These are phyloP conservation scores for Stylophora pistillata DNA, from an alignment of 64 coral and sea anemone species.

Conservation along the genomic window DNA sequence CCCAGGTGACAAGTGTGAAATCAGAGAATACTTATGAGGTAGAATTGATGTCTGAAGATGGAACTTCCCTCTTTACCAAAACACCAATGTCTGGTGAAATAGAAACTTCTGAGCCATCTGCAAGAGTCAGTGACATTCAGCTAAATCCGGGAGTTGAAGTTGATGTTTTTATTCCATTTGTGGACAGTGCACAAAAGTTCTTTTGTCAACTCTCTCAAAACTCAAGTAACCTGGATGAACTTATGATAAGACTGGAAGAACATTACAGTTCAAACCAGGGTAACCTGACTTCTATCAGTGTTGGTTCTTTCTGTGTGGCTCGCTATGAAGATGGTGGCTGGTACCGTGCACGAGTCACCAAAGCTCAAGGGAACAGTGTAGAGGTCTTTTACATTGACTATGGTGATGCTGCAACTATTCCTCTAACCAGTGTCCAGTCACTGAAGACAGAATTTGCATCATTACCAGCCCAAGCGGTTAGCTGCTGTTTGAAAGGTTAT, in stretches of 20 bases:
- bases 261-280: constrained; percentile 57
- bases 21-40: constrained; percentile 3
- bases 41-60: constrained; percentile 27
- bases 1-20: constrained; percentile 17
- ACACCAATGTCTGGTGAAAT: not conserved
- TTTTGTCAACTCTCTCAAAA: constrained; percentile 63
- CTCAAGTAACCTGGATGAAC: constrained; percentile 55
- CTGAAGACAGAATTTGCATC: constrained; percentile 21
- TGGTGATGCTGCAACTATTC: constrained; percentile 26
- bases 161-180: constrained; percentile 55
- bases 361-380: not conserved
- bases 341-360: not conserved
- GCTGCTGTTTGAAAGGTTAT: constrained; percentile 12
- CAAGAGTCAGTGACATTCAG: not conserved
- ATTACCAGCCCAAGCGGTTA: constrained; percentile 47
- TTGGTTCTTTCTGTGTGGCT: constrained; percentile 73
- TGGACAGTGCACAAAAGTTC: constrained; percentile 67
- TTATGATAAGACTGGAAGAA: constrained; percentile 75
- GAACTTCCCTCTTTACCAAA: not conserved
- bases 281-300: constrained; percentile 49
- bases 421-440: not conserved
- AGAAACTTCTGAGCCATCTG: not conserved
- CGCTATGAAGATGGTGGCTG: constrained; percentile 31
- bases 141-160: constrained; percentile 48
- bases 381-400: constrained; percentile 46